Evolutionary conservation across 2,888 invertebrate species (phyloP).

Genomic region (Selenia dentaria): DNA sequence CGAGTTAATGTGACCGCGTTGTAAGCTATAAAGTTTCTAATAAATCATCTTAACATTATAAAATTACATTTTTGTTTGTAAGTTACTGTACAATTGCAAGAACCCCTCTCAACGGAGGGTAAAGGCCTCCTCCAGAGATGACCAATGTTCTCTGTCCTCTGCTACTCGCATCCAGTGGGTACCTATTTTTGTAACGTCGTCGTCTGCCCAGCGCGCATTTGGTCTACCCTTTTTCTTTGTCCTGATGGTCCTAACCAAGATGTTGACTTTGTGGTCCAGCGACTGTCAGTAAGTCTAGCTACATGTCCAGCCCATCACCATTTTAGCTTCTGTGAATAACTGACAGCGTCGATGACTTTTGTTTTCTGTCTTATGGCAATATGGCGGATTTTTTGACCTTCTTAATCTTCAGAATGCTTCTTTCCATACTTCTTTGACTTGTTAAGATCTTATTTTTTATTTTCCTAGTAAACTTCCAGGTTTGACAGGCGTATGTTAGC

Average conservation of each 20-base stretch:
- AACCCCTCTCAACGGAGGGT: background rate
- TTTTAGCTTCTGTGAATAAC: slow-evolving; percentile 21
- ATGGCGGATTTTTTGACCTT: slow-evolving; percentile 20
- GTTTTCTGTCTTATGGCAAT: background rate
- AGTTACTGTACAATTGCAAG: background rate
- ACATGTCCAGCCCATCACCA: slow-evolving; percentile 16
- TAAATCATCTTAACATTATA: too few species aligned
- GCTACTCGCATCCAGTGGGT: too few species aligned
- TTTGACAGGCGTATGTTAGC: slow-evolving; percentile 11
- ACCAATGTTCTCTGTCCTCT: slow-evolving; percentile 2
- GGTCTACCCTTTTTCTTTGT: too few species aligned
- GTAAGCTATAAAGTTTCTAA: too few species aligned
- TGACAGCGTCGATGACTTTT: background rate
- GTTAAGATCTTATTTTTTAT: slow-evolving; percentile 21
- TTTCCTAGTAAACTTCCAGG: slow-evolving; percentile 8
- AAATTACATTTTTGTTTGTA: background rate
- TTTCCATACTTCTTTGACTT: slow-evolving; percentile 23
- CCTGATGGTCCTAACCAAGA: too few species aligned
- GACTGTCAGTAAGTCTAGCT: slow-evolving; percentile 1
- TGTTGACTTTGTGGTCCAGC: slow-evolving; percentile 4
- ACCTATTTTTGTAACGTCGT: too few species aligned
- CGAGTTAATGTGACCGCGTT: too few species aligned
- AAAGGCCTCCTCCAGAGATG: slow-evolving; percentile 17
- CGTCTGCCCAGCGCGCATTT: too few species aligned
- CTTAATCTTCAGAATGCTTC: slow-evolving; percentile 24